Evolutionary conservation across 2,113 vertebrate species (phyloP), one percentile per base, ranked within the genome.

Genomic region (Cnemophilus loriae): DNA sequence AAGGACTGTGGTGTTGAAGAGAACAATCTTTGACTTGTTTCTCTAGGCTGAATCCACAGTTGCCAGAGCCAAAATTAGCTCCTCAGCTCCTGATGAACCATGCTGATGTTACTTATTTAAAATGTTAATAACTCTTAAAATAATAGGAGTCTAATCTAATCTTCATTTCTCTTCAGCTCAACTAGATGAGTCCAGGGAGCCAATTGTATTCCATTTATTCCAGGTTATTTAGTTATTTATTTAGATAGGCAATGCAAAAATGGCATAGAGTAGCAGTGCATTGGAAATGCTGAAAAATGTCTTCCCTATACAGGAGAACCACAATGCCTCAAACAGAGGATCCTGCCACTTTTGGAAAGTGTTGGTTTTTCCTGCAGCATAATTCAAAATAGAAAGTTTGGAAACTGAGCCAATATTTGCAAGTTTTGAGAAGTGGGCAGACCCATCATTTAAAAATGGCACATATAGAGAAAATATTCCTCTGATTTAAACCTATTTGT

Each of bases 61-160:
- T 94, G 47, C 30, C 16, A 77, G 55, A 91, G 35, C 13, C 75
- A 85, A 93, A 84, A 93, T 86, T 81, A 96, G 55, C 46, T 91
- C 74, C 76, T 95, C 87, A 82, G 61, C 33, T 96, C 64, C 75
- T 44, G 50, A 88, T 84, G 47, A 86, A 52, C 79, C 59, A 75
- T 41, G 46, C 20, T 85, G 67, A 75, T 93, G 47, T 32, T 75
- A 84, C 59, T 64, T 60, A 80, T 78, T 90, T 71, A 55, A 88
- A 90, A 95, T 75, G 33, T 84, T 77, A 88, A 59, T 83, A 88
- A 80, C 47, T 74, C 74, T 77, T 85, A 93, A 93, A 95, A 90
- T 86, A 93, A 67, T 55, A 96, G 68, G 61, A 87, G 5, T 80
- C 50, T 74, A 74, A 85, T 75, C 74, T 83, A 61, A 77, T 70